Evolutionary conservation across 35 echinoderm and acorn worm species (phyloP).

Genomic region (Nesometra sesokonis): DNA sequence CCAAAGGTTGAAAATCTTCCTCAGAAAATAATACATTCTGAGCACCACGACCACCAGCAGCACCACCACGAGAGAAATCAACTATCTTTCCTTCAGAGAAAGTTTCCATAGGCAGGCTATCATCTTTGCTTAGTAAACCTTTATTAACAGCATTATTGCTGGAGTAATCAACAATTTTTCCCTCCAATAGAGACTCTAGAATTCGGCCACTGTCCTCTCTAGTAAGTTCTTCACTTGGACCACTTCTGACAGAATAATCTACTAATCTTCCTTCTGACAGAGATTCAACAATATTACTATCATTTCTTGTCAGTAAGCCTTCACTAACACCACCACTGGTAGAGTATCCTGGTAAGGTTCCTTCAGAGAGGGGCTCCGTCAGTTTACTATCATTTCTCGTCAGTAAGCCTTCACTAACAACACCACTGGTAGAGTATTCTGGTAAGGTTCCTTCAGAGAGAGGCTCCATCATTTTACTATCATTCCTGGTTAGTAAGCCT

Average conservation of each 20-base stretch:
- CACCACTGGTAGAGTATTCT: background rate
- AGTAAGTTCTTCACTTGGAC: slow-evolving; percentile 17
- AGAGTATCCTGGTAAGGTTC: background rate
- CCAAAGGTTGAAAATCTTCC: too few relatives aligned
- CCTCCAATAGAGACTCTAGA: background rate
- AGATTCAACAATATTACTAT: background rate
- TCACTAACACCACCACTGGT: background rate
- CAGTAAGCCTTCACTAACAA: slow-evolving; percentile 8
- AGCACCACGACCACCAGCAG: too few relatives aligned
- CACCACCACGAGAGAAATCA: too few relatives aligned
- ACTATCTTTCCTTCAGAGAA: too few relatives aligned
- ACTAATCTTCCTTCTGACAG: background rate
- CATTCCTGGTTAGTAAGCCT: background rate
- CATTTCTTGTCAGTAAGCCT: slow-evolving; percentile 1
- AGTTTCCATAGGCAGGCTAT: too few relatives aligned
- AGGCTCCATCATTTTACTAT: background rate
- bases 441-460: background rate
- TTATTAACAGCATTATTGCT: too few relatives aligned
- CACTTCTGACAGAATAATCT: background rate
- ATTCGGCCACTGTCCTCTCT: background rate
- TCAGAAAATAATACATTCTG: too few relatives aligned
- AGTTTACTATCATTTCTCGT: background rate
- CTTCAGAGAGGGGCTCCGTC: background rate
- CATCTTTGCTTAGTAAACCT: too few relatives aligned
- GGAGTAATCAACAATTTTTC: too few relatives aligned